Evolutionary conservation across 1,140 invertebrate genomes (phyloP).

Genomic region (Heliothis subflexa): DNA sequence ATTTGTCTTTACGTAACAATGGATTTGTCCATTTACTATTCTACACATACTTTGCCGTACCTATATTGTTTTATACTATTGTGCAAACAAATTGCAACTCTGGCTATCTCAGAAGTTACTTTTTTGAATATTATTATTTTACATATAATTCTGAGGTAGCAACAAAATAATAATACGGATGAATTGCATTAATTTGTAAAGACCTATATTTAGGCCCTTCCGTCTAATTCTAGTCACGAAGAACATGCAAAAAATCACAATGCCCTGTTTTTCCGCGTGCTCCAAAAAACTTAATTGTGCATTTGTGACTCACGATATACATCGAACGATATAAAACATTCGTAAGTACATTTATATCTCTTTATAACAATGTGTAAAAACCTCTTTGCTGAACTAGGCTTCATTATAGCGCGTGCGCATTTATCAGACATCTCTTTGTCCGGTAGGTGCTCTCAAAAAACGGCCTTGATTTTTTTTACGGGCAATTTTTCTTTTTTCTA

Average conservation of each 20-base stretch:
- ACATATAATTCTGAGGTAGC: no score
- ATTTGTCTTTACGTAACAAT: background rate
- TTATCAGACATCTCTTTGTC: slow-evolving; percentile 29
- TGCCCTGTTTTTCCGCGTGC: background rate
- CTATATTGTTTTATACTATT: no score
- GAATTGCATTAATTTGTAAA: background rate
- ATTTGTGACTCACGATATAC: background rate
- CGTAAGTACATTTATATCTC: slow-evolving; percentile 10
- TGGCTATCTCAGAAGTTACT: no score
- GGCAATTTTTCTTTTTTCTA: slow-evolving; percentile 10
- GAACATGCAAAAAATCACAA: background rate
- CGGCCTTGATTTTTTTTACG: slow-evolving; percentile 22
- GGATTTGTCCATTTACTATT: background rate
- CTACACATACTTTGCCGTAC: background rate
- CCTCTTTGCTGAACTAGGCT: background rate
- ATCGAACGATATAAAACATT: slow-evolving; percentile 6
- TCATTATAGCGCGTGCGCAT: slow-evolving; percentile 24
- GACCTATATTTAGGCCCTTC: background rate
- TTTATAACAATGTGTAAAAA: slow-evolving; percentile 1
- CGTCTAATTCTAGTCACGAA: background rate
- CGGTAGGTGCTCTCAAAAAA: slow-evolving; percentile 16
- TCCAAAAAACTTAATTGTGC: background rate
- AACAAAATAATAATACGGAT: no score
- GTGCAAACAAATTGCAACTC: no score
- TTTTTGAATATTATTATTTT: background rate